Conservation (phyloP, 2,113 vertebrate genomes). For the Pseudorectes ferrugineus region DNA sequence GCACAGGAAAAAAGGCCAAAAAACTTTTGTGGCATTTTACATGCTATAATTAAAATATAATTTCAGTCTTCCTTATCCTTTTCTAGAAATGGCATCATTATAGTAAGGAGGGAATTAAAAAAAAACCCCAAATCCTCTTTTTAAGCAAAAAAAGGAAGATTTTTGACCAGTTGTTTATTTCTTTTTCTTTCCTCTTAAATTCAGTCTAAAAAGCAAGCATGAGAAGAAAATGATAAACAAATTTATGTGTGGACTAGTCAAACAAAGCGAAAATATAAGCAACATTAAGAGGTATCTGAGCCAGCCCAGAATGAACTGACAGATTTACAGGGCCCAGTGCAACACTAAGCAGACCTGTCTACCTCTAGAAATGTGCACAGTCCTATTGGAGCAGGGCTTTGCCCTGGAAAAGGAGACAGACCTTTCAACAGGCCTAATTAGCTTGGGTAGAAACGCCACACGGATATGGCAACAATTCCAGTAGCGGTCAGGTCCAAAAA, state of each 20-base stretch:
- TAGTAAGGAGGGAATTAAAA: neutral
- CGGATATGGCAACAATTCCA: neutral
- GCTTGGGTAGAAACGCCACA: neutral
- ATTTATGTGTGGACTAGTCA: neutral
- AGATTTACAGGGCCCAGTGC: neutral
- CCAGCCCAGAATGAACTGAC: neutral
- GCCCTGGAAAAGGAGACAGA: neutral
- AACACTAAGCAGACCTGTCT: neutral
- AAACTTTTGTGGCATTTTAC: neutral
- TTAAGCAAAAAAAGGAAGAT: neutral
- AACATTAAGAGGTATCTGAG: neutral
- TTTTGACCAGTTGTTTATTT: neutral
- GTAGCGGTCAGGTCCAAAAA: neutral
- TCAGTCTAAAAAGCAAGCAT: neutral
- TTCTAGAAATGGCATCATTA: neutral
- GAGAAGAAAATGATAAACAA: neutral
- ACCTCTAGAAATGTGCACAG: neutral
- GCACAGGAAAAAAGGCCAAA: neutral
- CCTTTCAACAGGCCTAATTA: neutral
- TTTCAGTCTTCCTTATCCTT: neutral
- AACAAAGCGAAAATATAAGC: neutral
- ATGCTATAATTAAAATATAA: neutral
- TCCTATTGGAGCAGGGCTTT: neutral
- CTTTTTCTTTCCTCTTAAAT: neutral
- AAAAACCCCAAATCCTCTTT: neutral